Conservation (phyloP, 2,888 invertebrate species). For the Bembecia ichneumoniformis region DNA sequence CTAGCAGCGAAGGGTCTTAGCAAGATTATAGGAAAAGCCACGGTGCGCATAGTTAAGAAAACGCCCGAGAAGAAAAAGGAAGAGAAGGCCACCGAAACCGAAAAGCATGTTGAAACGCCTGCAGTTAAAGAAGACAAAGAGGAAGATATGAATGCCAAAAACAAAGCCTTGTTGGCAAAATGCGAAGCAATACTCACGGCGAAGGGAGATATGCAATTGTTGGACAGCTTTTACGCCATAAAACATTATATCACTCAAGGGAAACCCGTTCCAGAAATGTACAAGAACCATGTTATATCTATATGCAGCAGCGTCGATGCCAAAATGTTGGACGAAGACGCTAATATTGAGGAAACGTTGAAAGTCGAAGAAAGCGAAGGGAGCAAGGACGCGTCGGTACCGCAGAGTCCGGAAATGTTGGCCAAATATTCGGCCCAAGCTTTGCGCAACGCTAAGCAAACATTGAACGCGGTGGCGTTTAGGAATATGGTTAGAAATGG, state of each 20-base stretch:
- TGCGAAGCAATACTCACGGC: slow-evolving; percentile 52
- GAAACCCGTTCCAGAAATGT: slow-evolving; percentile 48
- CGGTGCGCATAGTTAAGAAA: slow-evolving; percentile 29
- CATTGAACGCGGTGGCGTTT: slow-evolving; percentile 53
- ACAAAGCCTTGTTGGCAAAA: slow-evolving; percentile 45
- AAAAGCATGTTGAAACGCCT: slow-evolving; percentile 8
- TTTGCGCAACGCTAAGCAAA: slow-evolving; percentile 49
- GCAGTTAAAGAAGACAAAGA: slow-evolving; percentile 12
- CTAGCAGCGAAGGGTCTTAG: slow-evolving; percentile 58
- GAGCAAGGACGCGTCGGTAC: slow-evolving; percentile 13
- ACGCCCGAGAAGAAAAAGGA: slow-evolving; percentile 14
- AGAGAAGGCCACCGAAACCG: slow-evolving; percentile 10
- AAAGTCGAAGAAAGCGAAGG: slow-evolving; percentile 15
- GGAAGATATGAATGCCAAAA: slow-evolving; percentile 30
- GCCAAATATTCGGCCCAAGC: slow-evolving; percentile 61
- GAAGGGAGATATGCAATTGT: slow-evolving; percentile 47
- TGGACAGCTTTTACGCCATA: slow-evolving; percentile 57
- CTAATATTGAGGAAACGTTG: slow-evolving; percentile 26
- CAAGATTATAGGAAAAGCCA: slow-evolving; percentile 56
- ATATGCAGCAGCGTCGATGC: slow-evolving; percentile 56
- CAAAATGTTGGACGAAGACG: slow-evolving; percentile 44
- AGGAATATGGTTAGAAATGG: slow-evolving; percentile 45
- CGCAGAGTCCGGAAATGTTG: slow-evolving; percentile 43
- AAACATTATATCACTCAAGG: slow-evolving; percentile 58
- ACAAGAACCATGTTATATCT: slow-evolving; percentile 53